These are phyloP conservation scores for Zonitis immaculata DNA, from an alignment of 2,888 invertebrate genomes.

Conservation along the genomic window DNA sequence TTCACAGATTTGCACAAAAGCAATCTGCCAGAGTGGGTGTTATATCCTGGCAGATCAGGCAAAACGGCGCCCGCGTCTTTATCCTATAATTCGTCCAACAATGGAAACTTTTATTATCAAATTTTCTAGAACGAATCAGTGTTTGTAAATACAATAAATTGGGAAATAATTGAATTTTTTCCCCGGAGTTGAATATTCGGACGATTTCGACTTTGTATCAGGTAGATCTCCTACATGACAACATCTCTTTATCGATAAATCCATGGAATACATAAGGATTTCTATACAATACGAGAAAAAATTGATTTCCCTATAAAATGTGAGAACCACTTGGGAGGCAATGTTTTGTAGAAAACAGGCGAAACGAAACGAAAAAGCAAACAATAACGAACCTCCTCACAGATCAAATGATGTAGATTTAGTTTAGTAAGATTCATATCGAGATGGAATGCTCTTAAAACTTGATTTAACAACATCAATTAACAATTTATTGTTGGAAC, in stretches of 20 bases:
- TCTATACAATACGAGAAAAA: not conserved
- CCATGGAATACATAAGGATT: not conserved
- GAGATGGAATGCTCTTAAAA: not conserved
- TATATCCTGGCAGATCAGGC: constrained; percentile 26
- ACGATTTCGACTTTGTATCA: not conserved
- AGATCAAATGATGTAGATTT: not conserved
- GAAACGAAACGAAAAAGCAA: not conserved
- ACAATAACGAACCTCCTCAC: not conserved
- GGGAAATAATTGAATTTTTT: not conserved
- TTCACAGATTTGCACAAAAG: constrained; percentile 33
- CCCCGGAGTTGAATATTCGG: no score
- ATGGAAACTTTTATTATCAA: constrained; percentile 11
- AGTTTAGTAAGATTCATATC: not conserved
- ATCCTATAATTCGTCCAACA: constrained; percentile 13
- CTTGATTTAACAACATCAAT: not conserved
- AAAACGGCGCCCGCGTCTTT: constrained; percentile 16
- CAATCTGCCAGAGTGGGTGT: constrained; percentile 32
- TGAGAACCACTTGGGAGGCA: not conserved
- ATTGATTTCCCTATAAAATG: not conserved
- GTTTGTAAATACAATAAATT: not conserved
- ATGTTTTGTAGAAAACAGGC: not conserved
- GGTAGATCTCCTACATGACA: not conserved
- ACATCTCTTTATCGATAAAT: not conserved
- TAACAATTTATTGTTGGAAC: not conserved
- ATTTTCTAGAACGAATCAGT: not conserved